Base-by-base conservation (phyloP, 2,797 vertebrate genomes). In the Sebastes iracundus region DNA sequence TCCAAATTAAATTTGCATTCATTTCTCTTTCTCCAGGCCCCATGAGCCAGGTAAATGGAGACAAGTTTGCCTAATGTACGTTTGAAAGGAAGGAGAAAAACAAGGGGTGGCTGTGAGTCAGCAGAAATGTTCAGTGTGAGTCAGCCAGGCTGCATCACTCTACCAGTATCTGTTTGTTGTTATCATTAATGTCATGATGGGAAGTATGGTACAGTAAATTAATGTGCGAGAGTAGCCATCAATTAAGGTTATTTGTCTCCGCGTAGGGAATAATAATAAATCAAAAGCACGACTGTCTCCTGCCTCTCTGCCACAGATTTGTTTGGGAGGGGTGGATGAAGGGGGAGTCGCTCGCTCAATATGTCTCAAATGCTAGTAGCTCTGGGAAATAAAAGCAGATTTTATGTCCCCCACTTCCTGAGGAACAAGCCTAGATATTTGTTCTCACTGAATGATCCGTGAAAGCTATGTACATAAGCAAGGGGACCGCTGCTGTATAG, bases 91-190 rank as follows among this genome's bases (percentile, higher is more conserved):
- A 42, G 35, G 25, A 75, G 56, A 27, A 53, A 53, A 86, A 72
- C 28, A 80, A 75, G 62, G 42, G 53, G 62, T 22, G 80, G 60
- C 70, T 55, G 78, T 89, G 89, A 93, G 84, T 93, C 93, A 91
- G 88, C 93, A 90, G 66, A 90, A 88, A 82, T 70, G 77, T 75
- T 84, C 25, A 60, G 74, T 68, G 70, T 84, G 87, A 93, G 76
- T 88, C 84, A 83, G 72, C 49, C 66, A 20, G 70, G 74, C 80
- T 35, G 33, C 80, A 71, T 80, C 73, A 64, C 46, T 81, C 71
- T 56, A 80, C 75, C 67, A 22, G 33, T 71, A 83, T 86, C 76
- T 87, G 70, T 84, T 81, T 89, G 77, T 76, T 82, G 76, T 77
- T 84, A 69, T 82, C 63, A 75, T 84, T 85, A 80, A 80, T 83